Conservation (phyloP, 2,888 invertebrate species). For the Koerneria pararmatus region DNA sequence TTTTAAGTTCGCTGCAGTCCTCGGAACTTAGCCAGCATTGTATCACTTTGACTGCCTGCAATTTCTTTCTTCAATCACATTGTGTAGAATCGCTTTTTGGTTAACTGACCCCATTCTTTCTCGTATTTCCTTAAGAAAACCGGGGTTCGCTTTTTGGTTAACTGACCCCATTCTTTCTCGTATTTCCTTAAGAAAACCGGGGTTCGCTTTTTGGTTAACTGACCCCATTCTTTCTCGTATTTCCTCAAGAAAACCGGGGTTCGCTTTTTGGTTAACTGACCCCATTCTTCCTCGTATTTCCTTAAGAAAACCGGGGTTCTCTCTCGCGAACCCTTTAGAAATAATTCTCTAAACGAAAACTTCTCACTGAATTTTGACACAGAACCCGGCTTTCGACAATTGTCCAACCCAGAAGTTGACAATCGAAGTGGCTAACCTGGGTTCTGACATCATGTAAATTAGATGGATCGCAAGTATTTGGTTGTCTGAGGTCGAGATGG, state of each 20-base stretch:
- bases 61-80: neutral
- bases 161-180: neutral
- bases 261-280: neutral
- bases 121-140: too few relatives aligned
- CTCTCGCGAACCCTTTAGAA: too few relatives aligned
- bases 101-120: neutral
- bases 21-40: conserved; percentile 5
- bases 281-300: neutral
- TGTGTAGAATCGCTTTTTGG: neutral
- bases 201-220: neutral
- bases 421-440: conserved; percentile 26
- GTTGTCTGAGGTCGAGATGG: conserved; percentile 57
- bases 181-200: too few relatives aligned
- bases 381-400: too few relatives aligned
- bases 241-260: too few relatives aligned
- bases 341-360: too few relatives aligned
- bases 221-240: neutral
- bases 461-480: conserved; percentile 52
- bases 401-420: too few relatives aligned
- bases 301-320: too few relatives aligned
- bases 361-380: too few relatives aligned
- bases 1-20: conserved; percentile 11
- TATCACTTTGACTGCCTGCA: conserved; percentile 18
- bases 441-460: conserved; percentile 40
- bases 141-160: neutral